phyloP scores from a whole-genome alignment of 2,888 invertebrate genomes.

The Rhorus exstirpatorius region DNA sequence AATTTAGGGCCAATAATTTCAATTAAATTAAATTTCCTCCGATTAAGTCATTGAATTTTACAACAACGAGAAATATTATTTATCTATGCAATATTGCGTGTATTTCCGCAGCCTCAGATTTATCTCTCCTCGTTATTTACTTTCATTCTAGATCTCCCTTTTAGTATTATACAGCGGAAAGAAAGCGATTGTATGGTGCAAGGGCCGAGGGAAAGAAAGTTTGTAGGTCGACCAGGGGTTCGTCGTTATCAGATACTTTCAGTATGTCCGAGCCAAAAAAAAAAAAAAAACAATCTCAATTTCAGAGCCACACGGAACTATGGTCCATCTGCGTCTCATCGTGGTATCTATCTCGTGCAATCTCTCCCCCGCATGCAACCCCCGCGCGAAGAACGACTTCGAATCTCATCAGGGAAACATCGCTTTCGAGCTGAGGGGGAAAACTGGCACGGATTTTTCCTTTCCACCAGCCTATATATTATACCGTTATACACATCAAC shows the following conservation, averaged over 20 bases:
- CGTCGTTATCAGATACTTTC: slow-evolving; percentile 13
- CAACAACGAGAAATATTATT: too few species aligned
- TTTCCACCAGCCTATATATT: neutral
- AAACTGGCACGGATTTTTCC: slow-evolving; percentile 37
- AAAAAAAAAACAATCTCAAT: slow-evolving; percentile 26
- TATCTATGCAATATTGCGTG: neutral
- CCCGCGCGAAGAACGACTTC: slow-evolving; percentile 24
- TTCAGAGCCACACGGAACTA: slow-evolving; percentile 1
- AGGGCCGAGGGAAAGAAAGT: neutral
- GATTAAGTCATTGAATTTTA: too few species aligned
- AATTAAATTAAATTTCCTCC: too few species aligned
- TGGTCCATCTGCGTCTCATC: slow-evolving; percentile 11
- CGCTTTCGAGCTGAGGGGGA: slow-evolving; percentile 11
- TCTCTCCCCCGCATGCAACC: slow-evolving; percentile 11
- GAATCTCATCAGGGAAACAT: slow-evolving; percentile 35
- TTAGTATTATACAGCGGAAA: neutral
- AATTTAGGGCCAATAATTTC: too few species aligned
- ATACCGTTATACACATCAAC: too few species aligned
- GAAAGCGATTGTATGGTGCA: neutral
- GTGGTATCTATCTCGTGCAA: slow-evolving; percentile 1
- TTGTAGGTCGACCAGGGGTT: neutral
- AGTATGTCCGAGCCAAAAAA: slow-evolving; percentile 15
- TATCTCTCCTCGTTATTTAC: neutral
- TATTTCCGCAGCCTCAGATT: neutral
- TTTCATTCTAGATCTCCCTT: neutral